These are phyloP conservation scores for Seira ritae DNA, from an alignment of 2,888 invertebrate species.

Conservation along the genomic window DNA sequence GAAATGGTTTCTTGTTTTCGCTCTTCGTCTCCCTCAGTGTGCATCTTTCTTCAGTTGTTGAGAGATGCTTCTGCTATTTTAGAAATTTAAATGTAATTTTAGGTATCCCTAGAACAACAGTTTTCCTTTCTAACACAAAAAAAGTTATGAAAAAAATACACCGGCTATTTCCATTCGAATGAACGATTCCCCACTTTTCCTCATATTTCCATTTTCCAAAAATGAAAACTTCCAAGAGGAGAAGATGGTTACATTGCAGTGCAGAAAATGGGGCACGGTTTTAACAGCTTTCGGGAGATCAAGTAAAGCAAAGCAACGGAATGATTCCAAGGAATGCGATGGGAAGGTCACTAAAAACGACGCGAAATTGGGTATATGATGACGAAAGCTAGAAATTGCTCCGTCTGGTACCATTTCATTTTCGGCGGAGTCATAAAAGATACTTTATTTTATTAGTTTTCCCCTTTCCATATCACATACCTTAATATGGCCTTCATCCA, in stretches of 20 bases:
- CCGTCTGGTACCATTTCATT: conserved; percentile 16
- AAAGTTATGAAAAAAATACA: conserved; percentile 5
- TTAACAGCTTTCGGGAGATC: no score
- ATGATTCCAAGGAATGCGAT: no score
- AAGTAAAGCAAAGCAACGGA: no score
- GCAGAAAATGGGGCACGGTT: no score
- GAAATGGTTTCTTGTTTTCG: background rate
- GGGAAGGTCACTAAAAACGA: no score
- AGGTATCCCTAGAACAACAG: background rate
- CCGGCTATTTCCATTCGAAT: background rate
- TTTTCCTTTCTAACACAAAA: background rate
- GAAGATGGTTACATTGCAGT: no score
- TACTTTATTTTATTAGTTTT: conserved; percentile 4
- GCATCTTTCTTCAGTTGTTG: background rate
- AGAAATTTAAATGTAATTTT: conserved; percentile 13
- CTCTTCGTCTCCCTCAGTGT: no score
- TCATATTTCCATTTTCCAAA: no score
- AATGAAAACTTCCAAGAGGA: no score
- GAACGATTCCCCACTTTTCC: background rate
- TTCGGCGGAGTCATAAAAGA: background rate
- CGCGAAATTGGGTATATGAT: background rate
- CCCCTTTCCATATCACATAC: background rate
- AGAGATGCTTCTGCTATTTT: background rate
- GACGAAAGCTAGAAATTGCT: background rate
- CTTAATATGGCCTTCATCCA: background rate